Evolutionary conservation across 1,140 invertebrate species (phyloP), one percentile per base, ranked within the genome.

Genomic region (Leptopilina clavipes): DNA sequence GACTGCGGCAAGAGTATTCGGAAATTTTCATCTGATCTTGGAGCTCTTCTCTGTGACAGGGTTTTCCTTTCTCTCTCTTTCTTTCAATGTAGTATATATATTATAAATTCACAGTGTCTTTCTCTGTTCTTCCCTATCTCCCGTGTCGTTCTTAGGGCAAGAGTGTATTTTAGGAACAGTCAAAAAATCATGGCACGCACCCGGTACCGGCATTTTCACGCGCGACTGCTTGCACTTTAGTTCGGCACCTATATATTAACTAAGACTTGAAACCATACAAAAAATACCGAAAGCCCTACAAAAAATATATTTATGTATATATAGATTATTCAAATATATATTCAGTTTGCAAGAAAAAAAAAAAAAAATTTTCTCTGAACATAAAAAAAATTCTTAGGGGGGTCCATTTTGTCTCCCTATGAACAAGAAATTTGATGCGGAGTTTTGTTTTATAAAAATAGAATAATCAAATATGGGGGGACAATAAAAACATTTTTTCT

Each of bases 1-100:
- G 80, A 88, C 84, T 87, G n/a, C n/a, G 86, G 83, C 85, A 37
- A 1, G 73, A 70, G 73, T 72, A 73, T 72, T 40, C 59, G 48
- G 31, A 59, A 48, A 75, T 72, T 72, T 56, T 11, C 76, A 45
- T 75, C 40, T 74, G 76, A 80, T 76, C 76, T 31, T 31, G 75
- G 74, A 52, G 19, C 77, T 76, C 76, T 52, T 79, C 73, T 76
- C 73, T 76, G 71, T 70, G 22, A 22, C 18, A 48, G 48, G 73
- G 44, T 75, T 79, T 76, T 78, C 77, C 78, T 75, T 71, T 74
- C 75, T 70, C 72, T 73, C 37, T 44, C 65, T 45, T 76, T 77
- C 79, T 81, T 76, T 40, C 37, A 1, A n/a, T 40, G 5, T 9
- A 40, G 3, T 40, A 40, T 40, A 40, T 7, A 40, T 40, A 52